phyloP scores from a whole-genome alignment of 1,140 invertebrate species.

The Eulimnadia texana region DNA sequence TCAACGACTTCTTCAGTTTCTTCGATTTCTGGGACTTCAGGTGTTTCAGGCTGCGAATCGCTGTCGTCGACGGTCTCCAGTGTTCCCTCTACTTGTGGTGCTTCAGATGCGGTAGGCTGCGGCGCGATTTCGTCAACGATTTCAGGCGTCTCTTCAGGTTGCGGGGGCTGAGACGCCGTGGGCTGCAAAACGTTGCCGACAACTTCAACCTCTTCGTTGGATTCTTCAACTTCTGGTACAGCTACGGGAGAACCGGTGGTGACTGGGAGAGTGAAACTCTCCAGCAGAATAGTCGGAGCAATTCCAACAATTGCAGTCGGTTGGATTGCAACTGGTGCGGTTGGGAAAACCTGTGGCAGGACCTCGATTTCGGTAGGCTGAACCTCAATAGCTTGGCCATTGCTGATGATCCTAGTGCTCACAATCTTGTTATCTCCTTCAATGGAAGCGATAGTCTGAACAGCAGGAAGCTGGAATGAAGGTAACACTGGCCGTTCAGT shows the following conservation, averaged over 20 bases:
- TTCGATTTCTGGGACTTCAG: too few relatives aligned
- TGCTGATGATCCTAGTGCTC: slow-evolving; percentile 20
- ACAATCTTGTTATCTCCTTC: slow-evolving; percentile 27
- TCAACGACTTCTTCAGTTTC: too few relatives aligned
- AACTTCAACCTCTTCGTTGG: neutral
- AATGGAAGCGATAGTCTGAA: slow-evolving; percentile 26
- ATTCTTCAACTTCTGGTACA: neutral
- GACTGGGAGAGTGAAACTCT: neutral
- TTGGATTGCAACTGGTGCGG: neutral
- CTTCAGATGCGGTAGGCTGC: too few relatives aligned
- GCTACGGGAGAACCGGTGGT: neutral
- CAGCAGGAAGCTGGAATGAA: slow-evolving; percentile 2
- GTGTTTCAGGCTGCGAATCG: neutral
- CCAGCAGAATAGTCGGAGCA: neutral
- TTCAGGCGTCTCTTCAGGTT: neutral
- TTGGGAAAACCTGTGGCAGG: neutral
- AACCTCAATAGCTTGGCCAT: slow-evolving; percentile 14
- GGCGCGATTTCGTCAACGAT: neutral
- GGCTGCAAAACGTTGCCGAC: slow-evolving; percentile 6
- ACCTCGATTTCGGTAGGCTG: slow-evolving; percentile 5
- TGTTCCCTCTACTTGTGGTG: too few relatives aligned
- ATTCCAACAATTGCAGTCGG: neutral
- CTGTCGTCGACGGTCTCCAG: too few relatives aligned
- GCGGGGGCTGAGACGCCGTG: neutral
- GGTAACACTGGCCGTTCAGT: neutral